A percentile compares a stretch with the other conserved stretches of the same genome.
Conservation (phyloP, 2,888 invertebrate genomes). For the Plagodis dolabraria region DNA sequence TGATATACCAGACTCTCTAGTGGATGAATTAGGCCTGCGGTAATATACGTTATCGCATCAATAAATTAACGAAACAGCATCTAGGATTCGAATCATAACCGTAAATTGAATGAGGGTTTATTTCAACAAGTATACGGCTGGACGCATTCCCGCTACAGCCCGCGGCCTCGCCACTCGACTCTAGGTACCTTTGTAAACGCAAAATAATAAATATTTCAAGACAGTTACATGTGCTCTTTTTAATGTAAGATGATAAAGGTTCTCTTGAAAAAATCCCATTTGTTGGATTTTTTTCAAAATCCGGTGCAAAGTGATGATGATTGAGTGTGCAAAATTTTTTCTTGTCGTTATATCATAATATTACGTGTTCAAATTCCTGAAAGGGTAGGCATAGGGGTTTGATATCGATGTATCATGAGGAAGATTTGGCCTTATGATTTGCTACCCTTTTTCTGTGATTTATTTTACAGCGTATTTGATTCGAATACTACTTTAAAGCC, state of each 20-base stretch:
- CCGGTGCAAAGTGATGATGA: no score
- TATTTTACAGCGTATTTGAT: no score
- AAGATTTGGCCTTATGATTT: no score
- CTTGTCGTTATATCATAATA: no score
- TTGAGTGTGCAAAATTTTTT: no score
- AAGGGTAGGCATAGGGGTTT: no score
- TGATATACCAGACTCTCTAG: not conserved
- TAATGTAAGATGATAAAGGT: not conserved
- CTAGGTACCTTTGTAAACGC: conserved; percentile 6
- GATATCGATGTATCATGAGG: no score
- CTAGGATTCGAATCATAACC: conserved; percentile 18
- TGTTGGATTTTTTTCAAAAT: no score
- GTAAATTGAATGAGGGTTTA: conserved; percentile 19
- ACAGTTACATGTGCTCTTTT: not conserved
- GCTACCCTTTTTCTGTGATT: no score
- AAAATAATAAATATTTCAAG: conserved; percentile 17
- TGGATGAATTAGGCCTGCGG: not conserved
- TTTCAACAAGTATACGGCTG: conserved; percentile 13
- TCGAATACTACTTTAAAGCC: no score
- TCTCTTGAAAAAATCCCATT: no score
- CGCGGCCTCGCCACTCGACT: conserved; percentile 8
- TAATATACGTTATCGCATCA: conserved; percentile 10
- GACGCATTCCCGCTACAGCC: conserved; percentile 22
- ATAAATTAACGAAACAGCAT: conserved; percentile 20
- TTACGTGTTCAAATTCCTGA: no score